A percentile compares a stretch with the other conserved stretches of the same genome.
phyloP scores from a whole-genome alignment of 2,113 vertebrate genomes.

The Isurus oxyrinchus region DNA sequence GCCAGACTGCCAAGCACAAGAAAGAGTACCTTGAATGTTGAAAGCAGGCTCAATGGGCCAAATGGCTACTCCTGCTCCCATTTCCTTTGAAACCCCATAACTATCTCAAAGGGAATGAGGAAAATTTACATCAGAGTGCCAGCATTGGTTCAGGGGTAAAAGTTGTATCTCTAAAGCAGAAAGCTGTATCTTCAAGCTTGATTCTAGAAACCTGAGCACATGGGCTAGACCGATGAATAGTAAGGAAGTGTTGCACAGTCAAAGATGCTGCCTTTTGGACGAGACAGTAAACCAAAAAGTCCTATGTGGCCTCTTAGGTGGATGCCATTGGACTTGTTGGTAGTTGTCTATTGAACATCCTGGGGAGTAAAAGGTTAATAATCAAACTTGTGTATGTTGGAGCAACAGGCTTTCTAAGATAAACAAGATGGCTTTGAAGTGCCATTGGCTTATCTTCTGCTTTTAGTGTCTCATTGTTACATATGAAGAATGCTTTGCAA shows the following conservation, averaged over 20 bases:
- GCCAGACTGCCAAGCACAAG: not conserved
- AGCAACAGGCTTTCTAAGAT: not conserved
- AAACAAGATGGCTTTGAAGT: not conserved
- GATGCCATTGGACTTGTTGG: too few species aligned
- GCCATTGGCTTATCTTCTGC: not conserved
- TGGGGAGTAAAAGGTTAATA: too few species aligned
- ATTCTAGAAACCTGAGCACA: not conserved
- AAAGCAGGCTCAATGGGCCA: not conserved
- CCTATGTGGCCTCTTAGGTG: too few species aligned
- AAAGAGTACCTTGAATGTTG: not conserved
- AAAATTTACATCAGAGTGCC: not conserved
- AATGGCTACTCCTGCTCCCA: too few species aligned
- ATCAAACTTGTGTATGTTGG: too few species aligned
- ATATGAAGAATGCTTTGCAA: not conserved
- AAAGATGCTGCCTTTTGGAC: not conserved
- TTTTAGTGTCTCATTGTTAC: not conserved
- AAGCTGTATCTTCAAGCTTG: not conserved
- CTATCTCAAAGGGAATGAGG: not conserved
- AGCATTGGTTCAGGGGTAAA: not conserved
- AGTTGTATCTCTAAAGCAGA: too few species aligned
- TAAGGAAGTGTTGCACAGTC: not conserved
- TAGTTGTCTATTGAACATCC: too few species aligned
- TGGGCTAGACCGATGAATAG: not conserved
- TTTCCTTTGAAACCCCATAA: too few species aligned
- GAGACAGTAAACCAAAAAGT: not conserved